Base-by-base conservation (phyloP, 2,113 vertebrate genomes). In the Myotis brandtii region DNA sequence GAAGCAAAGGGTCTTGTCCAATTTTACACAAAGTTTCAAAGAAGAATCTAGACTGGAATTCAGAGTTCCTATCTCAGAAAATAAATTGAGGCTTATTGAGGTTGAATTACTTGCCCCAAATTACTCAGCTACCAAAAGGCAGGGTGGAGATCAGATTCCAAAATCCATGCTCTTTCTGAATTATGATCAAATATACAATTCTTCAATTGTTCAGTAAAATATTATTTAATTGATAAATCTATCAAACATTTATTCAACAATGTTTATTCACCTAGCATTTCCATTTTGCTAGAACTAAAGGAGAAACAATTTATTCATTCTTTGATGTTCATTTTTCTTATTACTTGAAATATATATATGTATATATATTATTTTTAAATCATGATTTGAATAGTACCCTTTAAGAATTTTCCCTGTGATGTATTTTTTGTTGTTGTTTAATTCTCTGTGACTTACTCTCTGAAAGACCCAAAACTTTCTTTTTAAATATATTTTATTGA, bases 361-460 rank as follows among this genome's bases (percentile, higher is more conserved):
- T 64, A 84, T 9, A 77, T 46, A 69, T 27, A 37, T 59, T 25
- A 30, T 25, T 92, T 89, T 94, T 7, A 43, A 96, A 70, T 62
- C 73, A 20, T 48, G 30, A 92, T 48, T 92, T 96, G 11, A 32
- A 80, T 50, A 94, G 34, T 89, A 77, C 59, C 25, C 66, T 92
- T 91, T 52, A 86, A 89, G 46, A 75, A 84, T 86, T 72, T 92
- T 94, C 32, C 12, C 13, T 86, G 18, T 75, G 48, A 67, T 91
- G 21, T 12, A 25, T 80, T 90, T 91, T 91, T 48, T 9, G 23
- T 84, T 93, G 13, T 67, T 80, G 25, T 43, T 96, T 84, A 82
- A 64, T 94, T 90, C 89, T 89, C 37, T 96, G 20, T 56, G 27
- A 84, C 69, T 85, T 86, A 75, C 48, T 96, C 48, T 95, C 40